phyloP scores from a whole-genome alignment of 2,113 vertebrate species.

The Sinocyclocheilus grahami region DNA sequence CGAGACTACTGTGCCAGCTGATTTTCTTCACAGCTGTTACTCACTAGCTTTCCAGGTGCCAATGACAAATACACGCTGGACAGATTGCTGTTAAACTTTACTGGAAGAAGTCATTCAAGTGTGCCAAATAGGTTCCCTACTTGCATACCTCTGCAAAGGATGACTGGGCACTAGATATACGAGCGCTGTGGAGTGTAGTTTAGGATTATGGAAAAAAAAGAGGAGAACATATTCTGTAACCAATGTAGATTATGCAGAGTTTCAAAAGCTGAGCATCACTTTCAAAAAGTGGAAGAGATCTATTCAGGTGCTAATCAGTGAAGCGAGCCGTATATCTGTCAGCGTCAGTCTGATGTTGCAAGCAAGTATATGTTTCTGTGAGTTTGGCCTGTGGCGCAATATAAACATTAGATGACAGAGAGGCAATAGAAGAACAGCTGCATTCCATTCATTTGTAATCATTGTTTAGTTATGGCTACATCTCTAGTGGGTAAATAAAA shows the following conservation, averaged over 20 bases:
- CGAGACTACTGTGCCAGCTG: conserved; percentile 54
- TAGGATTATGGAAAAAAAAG: not conserved
- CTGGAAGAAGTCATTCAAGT: conserved; percentile 62
- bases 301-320: not conserved
- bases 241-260: not conserved
- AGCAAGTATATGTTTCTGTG: conserved; percentile 4
- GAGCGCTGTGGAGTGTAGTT: not conserved
- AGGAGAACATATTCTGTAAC: too few species aligned
- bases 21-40: conserved; percentile 67
- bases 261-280: not conserved
- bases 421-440: conserved; percentile 29
- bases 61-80: conserved; percentile 62
- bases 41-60: conserved; percentile 64
- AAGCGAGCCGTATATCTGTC: not conserved
- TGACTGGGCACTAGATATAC: conserved; percentile 27
- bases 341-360: not conserved
- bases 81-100: conserved; percentile 67
- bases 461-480: conserved; percentile 35
- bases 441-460: conserved; percentile 39
- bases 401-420: conserved; percentile 22
- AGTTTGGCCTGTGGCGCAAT: conserved; percentile 28
- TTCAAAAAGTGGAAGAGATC: not conserved
- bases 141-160: conserved; percentile 45
- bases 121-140: conserved; percentile 62
- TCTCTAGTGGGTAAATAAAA: conserved; percentile 38